Evolutionary conservation across 2,113 vertebrate genomes (phyloP).

Genomic region (Agelaius phoeniceus): DNA sequence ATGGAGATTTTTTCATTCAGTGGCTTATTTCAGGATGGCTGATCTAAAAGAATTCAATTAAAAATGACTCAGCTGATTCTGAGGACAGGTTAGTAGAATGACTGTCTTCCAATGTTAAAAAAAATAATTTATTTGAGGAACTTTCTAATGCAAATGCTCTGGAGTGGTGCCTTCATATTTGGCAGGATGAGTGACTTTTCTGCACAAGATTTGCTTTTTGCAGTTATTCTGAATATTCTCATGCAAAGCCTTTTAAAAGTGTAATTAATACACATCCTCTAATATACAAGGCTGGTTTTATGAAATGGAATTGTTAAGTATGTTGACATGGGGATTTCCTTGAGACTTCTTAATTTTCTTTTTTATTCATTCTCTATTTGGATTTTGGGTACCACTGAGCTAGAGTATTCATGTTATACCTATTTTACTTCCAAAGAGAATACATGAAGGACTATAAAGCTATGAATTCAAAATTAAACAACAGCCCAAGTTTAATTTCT

Average conservation of each 20-base stretch:
- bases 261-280: neutral
- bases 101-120: neutral
- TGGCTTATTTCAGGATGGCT: neutral
- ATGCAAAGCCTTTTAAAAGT: neutral
- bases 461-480: neutral
- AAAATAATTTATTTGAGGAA: neutral
- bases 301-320: neutral
- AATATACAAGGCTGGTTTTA: neutral
- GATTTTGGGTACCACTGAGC: neutral
- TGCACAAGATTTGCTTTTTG: neutral
- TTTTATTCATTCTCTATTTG: neutral
- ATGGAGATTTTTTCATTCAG: constrained; percentile 12
- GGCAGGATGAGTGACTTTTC: neutral
- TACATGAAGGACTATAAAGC: neutral
- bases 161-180: constrained; percentile 8
- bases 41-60: neutral
- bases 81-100: neutral
- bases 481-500: neutral
- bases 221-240: neutral
- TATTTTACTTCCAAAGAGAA: neutral
- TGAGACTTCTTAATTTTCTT: neutral
- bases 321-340: neutral
- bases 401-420: neutral
- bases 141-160: neutral
- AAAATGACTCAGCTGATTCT: constrained; percentile 22